Conservation (phyloP, 2,888 invertebrate species). For the Oscheius myriophilus region DNA sequence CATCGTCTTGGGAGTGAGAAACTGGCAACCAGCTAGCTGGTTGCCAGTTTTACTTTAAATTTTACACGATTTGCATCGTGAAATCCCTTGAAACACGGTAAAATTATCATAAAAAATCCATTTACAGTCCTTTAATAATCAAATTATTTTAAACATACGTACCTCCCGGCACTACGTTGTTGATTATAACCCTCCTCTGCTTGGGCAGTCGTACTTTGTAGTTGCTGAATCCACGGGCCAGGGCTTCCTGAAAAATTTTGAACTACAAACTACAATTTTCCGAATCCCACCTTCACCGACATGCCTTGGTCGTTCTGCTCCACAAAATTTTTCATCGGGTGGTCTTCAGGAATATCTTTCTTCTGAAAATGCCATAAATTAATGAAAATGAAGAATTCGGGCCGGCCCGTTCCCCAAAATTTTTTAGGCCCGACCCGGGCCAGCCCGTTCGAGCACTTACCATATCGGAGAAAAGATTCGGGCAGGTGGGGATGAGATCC, state of each 20-base stretch:
- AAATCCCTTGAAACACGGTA: too few species aligned
- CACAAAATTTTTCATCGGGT: constrained; percentile 23
- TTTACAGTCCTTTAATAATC: too few species aligned
- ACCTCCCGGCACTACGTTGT: too few species aligned
- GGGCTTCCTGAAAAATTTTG: constrained; percentile 18
- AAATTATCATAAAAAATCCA: too few species aligned
- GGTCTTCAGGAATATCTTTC: constrained; percentile 9
- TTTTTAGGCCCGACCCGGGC: too few species aligned
- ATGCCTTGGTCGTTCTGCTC: constrained; percentile 11
- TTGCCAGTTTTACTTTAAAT: too few species aligned
- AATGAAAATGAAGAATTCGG: too few species aligned
- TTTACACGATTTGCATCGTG: too few species aligned
- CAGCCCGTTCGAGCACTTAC: not conserved
- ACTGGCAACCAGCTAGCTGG: too few species aligned
- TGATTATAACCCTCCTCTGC: not conserved
- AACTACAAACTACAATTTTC: constrained; percentile 3
- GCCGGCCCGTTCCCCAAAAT: too few species aligned
- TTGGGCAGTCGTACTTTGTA: constrained; percentile 26
- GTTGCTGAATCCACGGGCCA: constrained; percentile 26
- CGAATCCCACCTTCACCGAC: constrained; percentile 8
- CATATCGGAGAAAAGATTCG: not conserved
- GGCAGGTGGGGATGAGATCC: constrained; percentile 8
- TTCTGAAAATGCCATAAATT: not conserved
- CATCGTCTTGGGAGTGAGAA: too few species aligned
- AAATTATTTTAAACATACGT: too few species aligned